Evolutionary conservation across 2,797 vertebrate genomes (phyloP).

Genomic region (Euthynnus affinis): DNA sequence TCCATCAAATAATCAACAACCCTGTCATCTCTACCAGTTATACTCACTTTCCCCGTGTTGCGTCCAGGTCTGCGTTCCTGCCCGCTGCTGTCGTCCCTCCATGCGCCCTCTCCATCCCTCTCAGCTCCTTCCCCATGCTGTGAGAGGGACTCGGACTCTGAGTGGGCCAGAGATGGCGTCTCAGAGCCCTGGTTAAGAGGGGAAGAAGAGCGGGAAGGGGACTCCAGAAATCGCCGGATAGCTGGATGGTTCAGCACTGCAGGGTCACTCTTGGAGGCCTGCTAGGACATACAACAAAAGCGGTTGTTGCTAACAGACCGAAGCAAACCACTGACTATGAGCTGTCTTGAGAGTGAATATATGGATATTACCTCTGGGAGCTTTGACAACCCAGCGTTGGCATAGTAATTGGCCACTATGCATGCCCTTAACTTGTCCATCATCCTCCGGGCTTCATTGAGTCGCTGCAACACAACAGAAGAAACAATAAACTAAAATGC

Average conservation of each 20-base stretch:
- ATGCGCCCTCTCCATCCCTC: conserved; percentile 87
- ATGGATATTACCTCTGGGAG: conserved; percentile 89
- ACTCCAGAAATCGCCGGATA: conserved; percentile 96
- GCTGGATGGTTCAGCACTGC: conserved; percentile 96
- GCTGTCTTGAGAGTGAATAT: neutral
- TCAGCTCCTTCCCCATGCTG: conserved; percentile 93
- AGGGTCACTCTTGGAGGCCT: conserved; percentile 90
- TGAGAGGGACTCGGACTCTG: conserved; percentile 94
- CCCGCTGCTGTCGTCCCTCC: conserved; percentile 84
- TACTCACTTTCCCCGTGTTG: conserved; percentile 89
- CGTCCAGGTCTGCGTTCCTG: conserved; percentile 88
- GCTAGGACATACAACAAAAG: conserved; percentile 59
- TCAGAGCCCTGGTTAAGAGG: conserved; percentile 97
- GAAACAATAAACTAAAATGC: neutral
- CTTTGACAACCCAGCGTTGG: conserved; percentile 92
- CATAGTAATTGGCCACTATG: conserved; percentile 98
- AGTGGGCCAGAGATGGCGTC: conserved; percentile 93
- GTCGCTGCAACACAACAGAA: conserved; percentile 84
- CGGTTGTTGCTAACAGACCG: neutral
- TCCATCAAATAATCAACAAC: neutral
- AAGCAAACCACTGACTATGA: neutral
- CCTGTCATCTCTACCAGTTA: neutral
- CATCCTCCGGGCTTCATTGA: conserved; percentile 98
- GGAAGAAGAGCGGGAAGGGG: conserved; percentile 95
- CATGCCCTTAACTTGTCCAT: conserved; percentile 99